Evolutionary conservation across 2,888 invertebrate species (phyloP), one percentile per base, ranked within the genome.

Genomic region (Campoletis raptor): DNA sequence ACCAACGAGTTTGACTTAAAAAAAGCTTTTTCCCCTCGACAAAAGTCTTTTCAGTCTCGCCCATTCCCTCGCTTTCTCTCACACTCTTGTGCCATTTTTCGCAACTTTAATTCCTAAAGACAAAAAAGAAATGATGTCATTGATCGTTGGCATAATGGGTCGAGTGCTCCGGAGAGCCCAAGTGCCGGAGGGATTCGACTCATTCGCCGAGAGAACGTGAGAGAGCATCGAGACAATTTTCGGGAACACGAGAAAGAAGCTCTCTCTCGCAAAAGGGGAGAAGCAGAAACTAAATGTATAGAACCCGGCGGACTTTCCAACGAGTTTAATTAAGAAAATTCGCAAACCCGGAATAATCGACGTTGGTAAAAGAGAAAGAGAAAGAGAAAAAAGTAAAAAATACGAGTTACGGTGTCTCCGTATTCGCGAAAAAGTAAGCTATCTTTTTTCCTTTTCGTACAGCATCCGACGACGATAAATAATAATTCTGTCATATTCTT

Each of bases 211-310:
- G 45, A 40, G 67, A 67, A 78, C 61, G 76, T 52, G 69, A 83
- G 90, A 88, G 90, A 89, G 61, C 61, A 79, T 83, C 78, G 81
- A 73, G 90, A 90, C 90, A 90, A 89, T 91, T 90, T 88, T 87
- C 88, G 86, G 90, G 89, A 90, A 89, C 81, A 66, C 61, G 74
- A 52, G 81, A 83, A 86, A 81, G 76, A 83, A 86, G 69, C 73
- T 86, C 74, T 78, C 77, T 21, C 24, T 78, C 77, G 18, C 24
- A 69, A 67, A 52, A n/a, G 15, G 70, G 30, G 52, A 37, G 36
- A 21, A 61, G 15, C 30, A 36, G 54, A 52, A 37, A 52, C 18
- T 30, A 45, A 64, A 77, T 61, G 48, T 72, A 73, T 64, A 78
- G 66, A 67, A 52, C 67, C 4, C 37, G 61, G 69, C 66, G 72